Percentiles rank a stretch among this genome's conserved stretches.
Conservation (phyloP, 2,888 invertebrate genomes). For the Mythimna impura region DNA sequence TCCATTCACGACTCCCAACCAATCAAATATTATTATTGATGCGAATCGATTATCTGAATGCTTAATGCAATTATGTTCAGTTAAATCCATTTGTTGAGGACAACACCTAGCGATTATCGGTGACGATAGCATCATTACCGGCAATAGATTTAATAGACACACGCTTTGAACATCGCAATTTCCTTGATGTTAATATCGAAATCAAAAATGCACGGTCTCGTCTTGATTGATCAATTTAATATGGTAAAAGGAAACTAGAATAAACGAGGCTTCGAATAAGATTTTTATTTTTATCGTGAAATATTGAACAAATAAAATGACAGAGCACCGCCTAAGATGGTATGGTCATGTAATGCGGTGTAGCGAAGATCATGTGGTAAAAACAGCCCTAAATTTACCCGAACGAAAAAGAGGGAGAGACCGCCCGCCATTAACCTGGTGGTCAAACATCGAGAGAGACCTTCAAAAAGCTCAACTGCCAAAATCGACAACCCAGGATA, state of each 20-base stretch:
- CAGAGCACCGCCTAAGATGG: too few species aligned
- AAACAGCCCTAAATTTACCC: too few species aligned
- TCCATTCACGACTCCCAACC: conserved; percentile 68
- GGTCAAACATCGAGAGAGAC: too few species aligned
- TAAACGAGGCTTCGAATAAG: conserved; percentile 8
- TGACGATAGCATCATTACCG: conserved; percentile 53
- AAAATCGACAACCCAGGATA: too few species aligned
- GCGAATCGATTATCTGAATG: conserved; percentile 65
- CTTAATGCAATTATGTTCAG: conserved; percentile 67
- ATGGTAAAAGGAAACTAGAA: conserved; percentile 15
- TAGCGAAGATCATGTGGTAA: too few species aligned
- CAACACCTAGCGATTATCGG: conserved; percentile 56
- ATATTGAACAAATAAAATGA: not conserved
- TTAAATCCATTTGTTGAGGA: conserved; percentile 68
- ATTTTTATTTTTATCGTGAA: not conserved
- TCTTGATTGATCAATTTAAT: conserved; percentile 51
- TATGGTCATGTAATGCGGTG: too few species aligned
- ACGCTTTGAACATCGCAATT: conserved; percentile 43
- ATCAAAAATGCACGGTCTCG: conserved; percentile 12
- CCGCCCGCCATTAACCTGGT: too few species aligned
- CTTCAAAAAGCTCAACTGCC: too few species aligned
- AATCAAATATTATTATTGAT: conserved; percentile 68
- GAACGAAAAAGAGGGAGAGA: too few species aligned
- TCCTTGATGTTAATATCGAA: conserved; percentile 42
- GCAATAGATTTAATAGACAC: conserved; percentile 46